phyloP scores from a whole-genome alignment of 1,140 invertebrate genomes.

The Ctenoplectra terminalis region DNA sequence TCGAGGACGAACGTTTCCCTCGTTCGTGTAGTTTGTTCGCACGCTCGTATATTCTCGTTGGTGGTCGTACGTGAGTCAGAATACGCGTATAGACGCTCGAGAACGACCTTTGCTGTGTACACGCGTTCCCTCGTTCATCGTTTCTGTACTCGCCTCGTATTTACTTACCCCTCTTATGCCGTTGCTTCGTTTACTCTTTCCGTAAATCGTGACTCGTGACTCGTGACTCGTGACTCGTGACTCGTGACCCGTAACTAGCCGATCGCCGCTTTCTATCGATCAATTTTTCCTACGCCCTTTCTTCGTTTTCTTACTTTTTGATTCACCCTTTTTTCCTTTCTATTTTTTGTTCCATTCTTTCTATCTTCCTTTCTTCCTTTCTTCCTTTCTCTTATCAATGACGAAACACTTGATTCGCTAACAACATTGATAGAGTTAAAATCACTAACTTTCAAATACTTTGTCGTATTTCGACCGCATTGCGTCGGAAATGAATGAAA shows the following conservation, averaged over 20 bases:
- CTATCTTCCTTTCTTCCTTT: not conserved
- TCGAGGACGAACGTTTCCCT: slow-evolving; percentile 40
- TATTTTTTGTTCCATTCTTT: no score
- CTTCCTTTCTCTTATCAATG: not conserved
- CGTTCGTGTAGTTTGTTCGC: slow-evolving; percentile 36
- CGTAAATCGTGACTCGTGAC: slow-evolving; percentile 54
- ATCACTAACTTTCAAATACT: not conserved
- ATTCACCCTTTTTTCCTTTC: no score
- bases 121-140: slow-evolving; percentile 40
- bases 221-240: no score
- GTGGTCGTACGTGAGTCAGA: slow-evolving; percentile 42
- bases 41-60: slow-evolving; percentile 24
- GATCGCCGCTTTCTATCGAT: slow-evolving; percentile 40
- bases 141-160: slow-evolving; percentile 48
- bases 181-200: slow-evolving; percentile 65
- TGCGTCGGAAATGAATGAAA: not conserved
- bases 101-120: slow-evolving; percentile 48
- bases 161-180: slow-evolving; percentile 51
- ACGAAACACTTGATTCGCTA: slow-evolving; percentile 10
- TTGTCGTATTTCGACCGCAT: not conserved
- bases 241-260: slow-evolving; percentile 35
- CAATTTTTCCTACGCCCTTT: slow-evolving; percentile 35
- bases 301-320: no score
- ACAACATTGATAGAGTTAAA: slow-evolving; percentile 1
- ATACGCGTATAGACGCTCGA: slow-evolving; percentile 37